Base-by-base conservation (phyloP, 1,140 invertebrate genomes). In the Drosophila nigromelanica region DNA sequence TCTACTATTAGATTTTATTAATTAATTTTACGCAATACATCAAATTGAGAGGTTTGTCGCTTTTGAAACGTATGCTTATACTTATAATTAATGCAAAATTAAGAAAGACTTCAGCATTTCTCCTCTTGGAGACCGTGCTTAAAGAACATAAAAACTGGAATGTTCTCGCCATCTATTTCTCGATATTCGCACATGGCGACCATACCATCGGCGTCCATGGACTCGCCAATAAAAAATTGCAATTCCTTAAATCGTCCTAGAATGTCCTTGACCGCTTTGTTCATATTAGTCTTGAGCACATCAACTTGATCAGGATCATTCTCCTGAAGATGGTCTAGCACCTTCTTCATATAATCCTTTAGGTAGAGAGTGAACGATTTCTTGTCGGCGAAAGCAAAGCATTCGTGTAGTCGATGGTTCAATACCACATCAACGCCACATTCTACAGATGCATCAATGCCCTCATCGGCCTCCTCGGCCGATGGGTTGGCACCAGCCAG, bases 331-430 rank as follows among this genome's bases (percentile, higher is more conserved):
- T 96, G 97, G 69, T 95, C 94, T 69, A 97, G 94, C 86, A 98
- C 96, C 95, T 96, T 97, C 93, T 99, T 99, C 96, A 99, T 98
- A 92, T 98, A 99, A 80, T 97, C 97, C 93, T 99, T 99, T 70
- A 99, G 94, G 93, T 99, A 98, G 48, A 94, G 91, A 72, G 97
- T 98, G 92, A 97, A 99, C 15, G 96, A 96, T 92, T 97, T 98
- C 90, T 97, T 97, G 92, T 97, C 96, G 64, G 93, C 93, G 85
- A 98, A 98, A 47, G 96, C 96, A 92, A 93, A 98, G 33, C 96
- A 97, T 93, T 99, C 98, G 71, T 93, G 92, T 39, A 99, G 94
- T 91, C 97, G 95, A 90, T 99, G 97, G 92, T 99, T 98, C 37
- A 99, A 92, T 30, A 99, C 97, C 74, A 99, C 94, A 92, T 99